Base-by-base conservation (phyloP, 2,113 vertebrate genomes). In the Pogona vitticeps region DNA sequence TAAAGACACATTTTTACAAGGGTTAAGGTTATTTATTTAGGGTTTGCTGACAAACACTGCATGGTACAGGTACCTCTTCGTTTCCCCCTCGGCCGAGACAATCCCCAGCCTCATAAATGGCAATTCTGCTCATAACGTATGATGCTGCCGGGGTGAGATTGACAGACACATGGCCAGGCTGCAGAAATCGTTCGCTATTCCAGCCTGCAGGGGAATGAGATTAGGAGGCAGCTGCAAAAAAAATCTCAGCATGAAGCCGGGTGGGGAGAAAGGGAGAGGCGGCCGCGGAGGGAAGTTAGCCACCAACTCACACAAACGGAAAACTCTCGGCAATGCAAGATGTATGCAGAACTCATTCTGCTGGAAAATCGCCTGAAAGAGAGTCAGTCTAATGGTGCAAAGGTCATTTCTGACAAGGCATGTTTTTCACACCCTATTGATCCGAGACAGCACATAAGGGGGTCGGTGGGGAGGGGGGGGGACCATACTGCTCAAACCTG, bases 401-500 rank as follows among this genome's bases (percentile, higher is more conserved):
- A 93, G 90, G 87, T 84, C 42, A 0, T 84, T 88, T 86, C 76
- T 88, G 80, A 88, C 36, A 84, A 73, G 82, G 36, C 23, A 10
- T 73, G 79, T 59, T 93, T 91, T 88, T 91, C 83, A 93, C 65
- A 68, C 71, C 28, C 73, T 90, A 3, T 68, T 87, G 88, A 91
- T 91, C 88, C 88, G 88, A 91, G 84, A 91, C 2, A 0, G 67
- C 87, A 91, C 73, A 88, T 15, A 86, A 52, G 76, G 15, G 76
- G 81, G 9, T n/a, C n/a, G n/a, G n/a, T n/a, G 59, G 59, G 59
- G 73, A 31, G 83, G 33, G n/a, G 83, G 36, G 40, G 56, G 59
- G 65, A 88, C 91, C 59, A 86, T 1, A 89, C 18, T 63, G 58
- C 5, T 58, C 85, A 91, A 86, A 89, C 67, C 85, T 52, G 77